Base-by-base conservation (phyloP, 1,140 invertebrate species). In the Oryctes rhinoceros region DNA sequence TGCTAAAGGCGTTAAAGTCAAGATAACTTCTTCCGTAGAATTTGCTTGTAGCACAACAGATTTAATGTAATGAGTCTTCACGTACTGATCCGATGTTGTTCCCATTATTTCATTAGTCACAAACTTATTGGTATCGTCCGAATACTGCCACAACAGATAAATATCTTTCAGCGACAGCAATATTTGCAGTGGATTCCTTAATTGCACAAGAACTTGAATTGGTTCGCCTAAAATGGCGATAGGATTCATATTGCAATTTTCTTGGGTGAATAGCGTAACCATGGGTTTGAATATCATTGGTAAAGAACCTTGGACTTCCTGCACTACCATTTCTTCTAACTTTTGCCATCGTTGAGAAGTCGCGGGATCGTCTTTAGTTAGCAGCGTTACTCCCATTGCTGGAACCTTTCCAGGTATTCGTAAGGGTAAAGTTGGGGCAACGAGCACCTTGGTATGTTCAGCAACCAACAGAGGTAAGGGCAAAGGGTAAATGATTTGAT, bases 171-270 rank as follows among this genome's bases (percentile, higher is more conserved):
- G 87, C 18, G 91, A 88, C 76, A 97, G 85, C 4, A 92, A 88
- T 65, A 96, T 93, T 81, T 94, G 92, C n/a, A 97, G 88, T 1
- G 94, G 94, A 89, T 98, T 98, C 67, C 91, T 88, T 53, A 98
- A 87, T 71, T 92, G 90, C 37, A 98, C 88, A 76, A 93, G 92
- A 77, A 97, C 90, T 87, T 93, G 93, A 76, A 98, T 92, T 10
- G 93, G 93, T 88, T 98, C 97, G 85, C 92, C 92, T 83, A 95
- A 90, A 81, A 95, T 92, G 35, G 92, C 92, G 65, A 93, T 88
- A 10, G 95, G 93, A 83, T 90, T 91, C 78, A 90, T 92, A 85
- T 94, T 94, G 81, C 94, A 91, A 78, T 92, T 93, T 35, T 89
- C 90, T 79, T 88, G 86, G 4, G 89, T 89, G 83, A 94, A 95